Evolutionary conservation across 2,113 vertebrate genomes (phyloP), one percentile per base, ranked within the genome.

Genomic region (Tragelaphus buxtoni): DNA sequence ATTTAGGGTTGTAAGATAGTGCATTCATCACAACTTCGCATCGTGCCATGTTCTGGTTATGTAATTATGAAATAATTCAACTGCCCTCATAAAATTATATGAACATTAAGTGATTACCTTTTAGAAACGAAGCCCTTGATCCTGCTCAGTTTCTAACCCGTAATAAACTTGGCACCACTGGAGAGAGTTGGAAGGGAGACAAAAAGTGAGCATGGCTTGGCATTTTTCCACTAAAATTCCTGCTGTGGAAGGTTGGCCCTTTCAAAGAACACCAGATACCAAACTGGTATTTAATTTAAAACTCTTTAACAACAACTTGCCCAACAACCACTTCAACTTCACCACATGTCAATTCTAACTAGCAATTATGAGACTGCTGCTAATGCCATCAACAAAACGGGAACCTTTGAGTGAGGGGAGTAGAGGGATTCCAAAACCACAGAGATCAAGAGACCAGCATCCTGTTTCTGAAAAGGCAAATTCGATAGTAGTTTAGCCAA

Each of bases 271-370:
- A 86, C 24, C 10, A 82, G 74, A 65, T 16, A 91, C 74, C 90
- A 95, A 95, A 89, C 93, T 87, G 86, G 86, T 61, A 94, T 93
- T 97, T 97, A 97, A 91, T 97, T 96, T 61, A 91, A 95, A 96
- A 91, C 87, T 94, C 79, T 90, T 58, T 93, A 95, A 91, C 82
- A 94, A 84, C 69, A 76, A 92, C 79, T 39, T 88, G 51, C 69
- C 65, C 77, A 95, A 95, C 85, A 96, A 94, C 93, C 28, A 69
- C 51, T 96, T 94, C 86, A 92, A 94, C 51, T 91, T 77, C 55
- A 92, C 51, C 13, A 5, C 39, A 47, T 94, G 55, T 94, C 94
- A 86, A 14, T 80, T 92, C 53, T 96, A 97, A 69, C 93, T 86
- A 90, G 56, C 76, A 95, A 93, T 97, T 97, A 97, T 76, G 55